Percentiles rank a stretch among this genome's conserved stretches.
phyloP scores from a whole-genome alignment of 2,113 vertebrate genomes.

The Murina feae region DNA sequence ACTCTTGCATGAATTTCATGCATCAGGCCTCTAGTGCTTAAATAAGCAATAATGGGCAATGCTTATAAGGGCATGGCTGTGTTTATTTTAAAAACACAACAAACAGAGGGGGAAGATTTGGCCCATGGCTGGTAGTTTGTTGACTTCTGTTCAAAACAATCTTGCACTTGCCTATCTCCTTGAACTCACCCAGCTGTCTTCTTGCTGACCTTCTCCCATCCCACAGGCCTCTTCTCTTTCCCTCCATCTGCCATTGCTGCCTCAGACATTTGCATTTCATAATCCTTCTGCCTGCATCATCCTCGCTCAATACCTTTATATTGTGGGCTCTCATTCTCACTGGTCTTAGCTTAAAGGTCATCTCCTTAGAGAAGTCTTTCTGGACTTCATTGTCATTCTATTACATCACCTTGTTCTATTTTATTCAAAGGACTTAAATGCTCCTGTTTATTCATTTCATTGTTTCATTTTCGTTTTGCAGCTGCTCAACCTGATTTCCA shows the following conservation, averaged over 20 bases:
- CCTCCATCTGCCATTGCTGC: not conserved
- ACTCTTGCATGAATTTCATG: too few relatives aligned
- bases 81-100: not conserved
- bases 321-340: not conserved
- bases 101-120: not conserved
- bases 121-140: not conserved
- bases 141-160: not conserved
- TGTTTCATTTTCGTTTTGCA: not conserved
- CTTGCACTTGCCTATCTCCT: not conserved
- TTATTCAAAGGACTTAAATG: not conserved
- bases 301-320: accelerated
- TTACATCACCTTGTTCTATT: not conserved
- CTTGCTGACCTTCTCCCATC: not conserved
- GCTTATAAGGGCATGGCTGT: not conserved
- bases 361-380: not conserved
- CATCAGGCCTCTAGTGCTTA: too few relatives aligned
- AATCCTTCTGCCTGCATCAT: not conserved
- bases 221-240: not conserved
- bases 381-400: not conserved
- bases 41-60: not conserved
- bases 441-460: not conserved
- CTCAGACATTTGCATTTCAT: not conserved
- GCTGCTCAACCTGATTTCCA: not conserved
- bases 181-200: not conserved
- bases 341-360: not conserved